Evolutionary conservation across 2,113 vertebrate genomes (phyloP).

Genomic region (Sylvia atricapilla): DNA sequence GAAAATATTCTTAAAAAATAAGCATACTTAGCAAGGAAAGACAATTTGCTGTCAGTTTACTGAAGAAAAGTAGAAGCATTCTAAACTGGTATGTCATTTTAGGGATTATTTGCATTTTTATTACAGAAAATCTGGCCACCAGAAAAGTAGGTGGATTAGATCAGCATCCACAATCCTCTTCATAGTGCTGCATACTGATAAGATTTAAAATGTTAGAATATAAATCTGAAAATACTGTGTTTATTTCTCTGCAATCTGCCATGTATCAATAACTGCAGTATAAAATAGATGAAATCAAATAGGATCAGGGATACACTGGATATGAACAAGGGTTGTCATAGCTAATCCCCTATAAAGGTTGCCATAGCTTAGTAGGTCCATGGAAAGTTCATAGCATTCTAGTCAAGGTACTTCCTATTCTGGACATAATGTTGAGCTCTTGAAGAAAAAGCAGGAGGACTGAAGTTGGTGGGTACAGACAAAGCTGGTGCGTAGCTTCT

Average conservation of each 20-base stretch:
- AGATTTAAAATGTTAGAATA: conserved; percentile 24
- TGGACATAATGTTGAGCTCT: not conserved
- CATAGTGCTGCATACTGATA: not conserved
- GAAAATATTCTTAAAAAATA: conserved; percentile 11
- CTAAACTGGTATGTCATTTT: conserved; percentile 15
- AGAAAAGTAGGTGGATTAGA: conserved; percentile 32
- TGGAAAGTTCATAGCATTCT: not conserved
- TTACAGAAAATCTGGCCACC: conserved; percentile 19
- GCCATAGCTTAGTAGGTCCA: not conserved
- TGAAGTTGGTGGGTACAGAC: not conserved
- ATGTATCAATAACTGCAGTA: not conserved
- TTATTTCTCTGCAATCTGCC: conserved; percentile 23
- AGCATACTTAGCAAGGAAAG: not conserved
- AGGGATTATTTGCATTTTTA: conserved; percentile 36
- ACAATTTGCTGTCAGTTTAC: conserved; percentile 16
- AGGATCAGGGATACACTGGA: not conserved
- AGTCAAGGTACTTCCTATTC: not conserved
- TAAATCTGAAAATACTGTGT: not conserved
- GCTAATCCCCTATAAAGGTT: not conserved
- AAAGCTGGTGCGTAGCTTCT: not conserved
- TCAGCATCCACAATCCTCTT: not conserved
- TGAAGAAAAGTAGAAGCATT: not conserved
- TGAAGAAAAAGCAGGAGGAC: not conserved
- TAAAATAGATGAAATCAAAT: not conserved
- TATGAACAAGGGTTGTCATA: not conserved